Percentiles rank a stretch among this genome's conserved stretches.
These are phyloP conservation scores for Drosophila nr. medialis DNA, from an alignment of 2,888 invertebrate species.

Conservation along the genomic window DNA sequence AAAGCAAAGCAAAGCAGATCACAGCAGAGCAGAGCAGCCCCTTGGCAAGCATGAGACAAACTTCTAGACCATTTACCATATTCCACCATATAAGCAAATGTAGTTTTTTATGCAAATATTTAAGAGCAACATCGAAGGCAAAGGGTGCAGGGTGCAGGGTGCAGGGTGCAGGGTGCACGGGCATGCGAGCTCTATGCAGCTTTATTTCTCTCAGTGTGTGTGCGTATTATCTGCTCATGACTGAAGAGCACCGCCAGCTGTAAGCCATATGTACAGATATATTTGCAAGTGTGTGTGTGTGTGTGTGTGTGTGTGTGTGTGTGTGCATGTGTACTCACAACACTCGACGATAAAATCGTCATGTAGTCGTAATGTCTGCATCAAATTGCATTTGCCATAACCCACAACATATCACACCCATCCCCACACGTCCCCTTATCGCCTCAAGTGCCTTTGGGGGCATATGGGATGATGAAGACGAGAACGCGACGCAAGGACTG, in stretches of 20 bases:
- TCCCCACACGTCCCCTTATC: slow-evolving; percentile 1
- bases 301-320: slow-evolving; percentile 23
- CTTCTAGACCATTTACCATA: slow-evolving; percentile 80
- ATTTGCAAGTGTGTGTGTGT: slow-evolving; percentile 12
- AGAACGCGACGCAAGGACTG: slow-evolving; percentile 47
- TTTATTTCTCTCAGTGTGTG: slow-evolving; percentile 23
- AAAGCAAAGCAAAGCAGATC: background rate
- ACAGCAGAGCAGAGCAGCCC: slow-evolving; percentile 9
- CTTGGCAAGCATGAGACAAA: slow-evolving; percentile 42
- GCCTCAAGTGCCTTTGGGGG: slow-evolving; percentile 52
- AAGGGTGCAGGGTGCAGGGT: slow-evolving; percentile 51
- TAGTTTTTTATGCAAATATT: slow-evolving; percentile 79
- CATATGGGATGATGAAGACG: slow-evolving; percentile 50
- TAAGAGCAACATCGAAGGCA: slow-evolving; percentile 80
- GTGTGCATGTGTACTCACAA: slow-evolving; percentile 47
- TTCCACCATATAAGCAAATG: slow-evolving; percentile 72
- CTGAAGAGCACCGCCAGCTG: slow-evolving; percentile 51
- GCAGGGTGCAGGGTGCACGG: background rate
- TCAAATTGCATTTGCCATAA: slow-evolving; percentile 76
- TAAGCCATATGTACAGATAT: slow-evolving; percentile 64
- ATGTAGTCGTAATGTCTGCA: slow-evolving; percentile 81
- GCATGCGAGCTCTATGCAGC: slow-evolving; percentile 31
- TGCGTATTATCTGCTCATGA: slow-evolving; percentile 39
- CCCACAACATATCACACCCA: slow-evolving; percentile 39
- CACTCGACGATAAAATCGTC: slow-evolving; percentile 81